These are phyloP conservation scores for Onychomys torridus DNA, from an alignment of 2,797 vertebrate genomes.

Conservation along the genomic window DNA sequence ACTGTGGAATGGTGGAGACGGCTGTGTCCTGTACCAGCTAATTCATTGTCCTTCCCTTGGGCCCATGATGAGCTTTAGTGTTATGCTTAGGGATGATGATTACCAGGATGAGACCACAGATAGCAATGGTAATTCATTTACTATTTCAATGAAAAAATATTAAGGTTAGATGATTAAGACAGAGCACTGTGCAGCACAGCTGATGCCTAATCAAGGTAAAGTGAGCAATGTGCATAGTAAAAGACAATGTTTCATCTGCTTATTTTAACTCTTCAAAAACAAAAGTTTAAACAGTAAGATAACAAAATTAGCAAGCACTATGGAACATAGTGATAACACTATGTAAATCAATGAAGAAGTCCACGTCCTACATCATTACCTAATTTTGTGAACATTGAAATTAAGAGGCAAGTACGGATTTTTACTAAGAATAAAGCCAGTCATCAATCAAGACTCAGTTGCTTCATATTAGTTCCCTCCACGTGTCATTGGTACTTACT, in stretches of 20 bases:
- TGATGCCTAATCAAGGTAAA: not conserved
- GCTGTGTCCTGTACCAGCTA: accelerated
- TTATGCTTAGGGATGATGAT: not conserved
- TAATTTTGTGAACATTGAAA: not conserved
- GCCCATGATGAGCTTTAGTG: not conserved
- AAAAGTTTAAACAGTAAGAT: not conserved
- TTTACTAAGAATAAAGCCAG: not conserved
- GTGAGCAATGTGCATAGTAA: not conserved
- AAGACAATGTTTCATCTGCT: not conserved
- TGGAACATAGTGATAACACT: not conserved
- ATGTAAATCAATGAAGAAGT: not conserved
- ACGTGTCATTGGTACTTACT: not conserved
- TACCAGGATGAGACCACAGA: not conserved
- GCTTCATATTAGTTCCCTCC: not conserved
- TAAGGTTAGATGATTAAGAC: not conserved
- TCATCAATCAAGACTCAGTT: not conserved
- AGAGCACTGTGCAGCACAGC: not conserved
- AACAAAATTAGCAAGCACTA: not conserved
- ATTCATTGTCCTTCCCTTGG: not conserved
- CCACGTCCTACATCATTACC: not conserved
- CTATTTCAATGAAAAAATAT: not conserved
- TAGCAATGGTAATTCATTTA: not conserved
- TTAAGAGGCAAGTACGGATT: not conserved
- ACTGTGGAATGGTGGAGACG: not conserved
- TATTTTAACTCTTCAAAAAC: not conserved